phyloP scores from a whole-genome alignment of 2,888 invertebrate genomes.

The Linnaemya vulpina region DNA sequence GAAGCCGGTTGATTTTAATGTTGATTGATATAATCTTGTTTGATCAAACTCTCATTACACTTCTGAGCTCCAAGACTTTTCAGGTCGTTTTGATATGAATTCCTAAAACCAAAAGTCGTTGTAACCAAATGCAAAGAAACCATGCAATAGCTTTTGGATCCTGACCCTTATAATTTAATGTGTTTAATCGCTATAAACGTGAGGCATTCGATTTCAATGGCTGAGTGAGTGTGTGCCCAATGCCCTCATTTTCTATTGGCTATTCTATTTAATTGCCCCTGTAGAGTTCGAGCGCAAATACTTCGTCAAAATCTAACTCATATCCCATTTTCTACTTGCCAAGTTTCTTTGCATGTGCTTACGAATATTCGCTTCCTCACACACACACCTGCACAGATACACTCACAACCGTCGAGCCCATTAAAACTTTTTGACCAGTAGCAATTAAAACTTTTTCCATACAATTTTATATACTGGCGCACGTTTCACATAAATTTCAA shows the following conservation, averaged over 20 bases:
- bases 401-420: constrained; percentile 59
- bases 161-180: too few species aligned
- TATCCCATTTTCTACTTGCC: background rate
- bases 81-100: too few species aligned
- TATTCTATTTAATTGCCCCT: constrained; percentile 43
- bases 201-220: too few species aligned
- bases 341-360: constrained; percentile 11
- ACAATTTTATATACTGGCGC: constrained; percentile 68
- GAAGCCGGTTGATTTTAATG: too few species aligned
- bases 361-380: background rate
- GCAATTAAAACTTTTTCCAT: constrained; percentile 76
- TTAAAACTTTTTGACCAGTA: constrained; percentile 79
- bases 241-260: constrained; percentile 61
- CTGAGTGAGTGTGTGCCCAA: background rate
- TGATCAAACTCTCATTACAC: too few species aligned
- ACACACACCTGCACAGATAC: background rate
- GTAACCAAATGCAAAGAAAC: too few species aligned
- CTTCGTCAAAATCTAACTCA: background rate
- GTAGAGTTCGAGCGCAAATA: constrained; percentile 2
- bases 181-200: too few species aligned
- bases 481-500: constrained; percentile 61
- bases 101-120: too few species aligned
- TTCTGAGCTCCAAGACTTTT: too few species aligned
- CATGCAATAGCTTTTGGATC: too few species aligned
- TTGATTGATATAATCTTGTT: too few species aligned